These are phyloP conservation scores for Butorides virescens DNA, from an alignment of 2,113 vertebrate species.

Conservation along the genomic window DNA sequence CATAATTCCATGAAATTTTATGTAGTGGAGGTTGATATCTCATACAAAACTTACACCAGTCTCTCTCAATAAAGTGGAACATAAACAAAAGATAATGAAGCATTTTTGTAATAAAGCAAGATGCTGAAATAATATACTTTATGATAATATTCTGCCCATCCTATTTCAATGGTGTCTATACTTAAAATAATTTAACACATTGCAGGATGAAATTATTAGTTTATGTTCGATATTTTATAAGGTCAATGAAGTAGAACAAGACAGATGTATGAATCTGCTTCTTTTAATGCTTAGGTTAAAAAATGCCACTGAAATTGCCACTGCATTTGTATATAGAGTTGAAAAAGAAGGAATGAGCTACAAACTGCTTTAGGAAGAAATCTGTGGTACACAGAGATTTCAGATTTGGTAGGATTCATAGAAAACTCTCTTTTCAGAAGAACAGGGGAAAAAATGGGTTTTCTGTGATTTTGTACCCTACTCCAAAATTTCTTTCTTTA, in stretches of 20 bases:
- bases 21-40: not conserved
- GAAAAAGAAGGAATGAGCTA: not conserved
- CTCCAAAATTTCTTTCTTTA: not conserved
- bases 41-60: not conserved
- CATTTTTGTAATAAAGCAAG: not conserved
- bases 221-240: not conserved
- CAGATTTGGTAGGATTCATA: not conserved
- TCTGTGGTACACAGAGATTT: not conserved
- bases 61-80: not conserved
- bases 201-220: not conserved
- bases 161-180: not conserved
- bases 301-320: not conserved
- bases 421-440: not conserved
- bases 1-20: not conserved
- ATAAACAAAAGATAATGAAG: not conserved
- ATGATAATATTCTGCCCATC: not conserved
- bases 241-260: not conserved
- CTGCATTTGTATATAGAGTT: not conserved
- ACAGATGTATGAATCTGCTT: not conserved
- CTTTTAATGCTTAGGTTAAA: not conserved
- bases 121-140: not conserved
- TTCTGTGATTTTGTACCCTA: not conserved
- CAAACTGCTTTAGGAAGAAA: not conserved
- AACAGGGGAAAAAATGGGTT: rapidly evolving
- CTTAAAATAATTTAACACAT: not conserved